Base-by-base conservation (phyloP, 1,140 invertebrate genomes). In the Diabrotica undecimpunctata region DNA sequence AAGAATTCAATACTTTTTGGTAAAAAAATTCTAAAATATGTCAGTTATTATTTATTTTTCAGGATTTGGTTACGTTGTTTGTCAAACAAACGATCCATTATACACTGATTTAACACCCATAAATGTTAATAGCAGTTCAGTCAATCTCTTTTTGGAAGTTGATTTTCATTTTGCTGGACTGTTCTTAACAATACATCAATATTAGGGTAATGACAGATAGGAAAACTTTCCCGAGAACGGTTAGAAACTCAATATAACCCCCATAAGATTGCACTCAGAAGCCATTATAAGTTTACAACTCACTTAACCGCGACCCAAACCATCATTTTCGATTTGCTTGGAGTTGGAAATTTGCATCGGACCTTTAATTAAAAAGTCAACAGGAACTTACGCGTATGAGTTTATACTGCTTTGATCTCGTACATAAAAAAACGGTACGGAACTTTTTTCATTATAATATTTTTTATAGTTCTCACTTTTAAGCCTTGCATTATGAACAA, bases 111-210 rank as follows among this genome's bases (percentile, higher is more conserved):
- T 25, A 25, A 25, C 25, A 25, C 25, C 25, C 1, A 4, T 25
- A 25, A 25, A 25, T 46, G 41, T 46, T 46, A 10, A 46, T 46
- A 46, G 8, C 41, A 6, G n/a, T 46, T 5, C 41, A 6, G 8
- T 6, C n/a, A 6, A 46, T 46, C 41, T 2, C 8, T 46, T n/a
- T 8, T 5, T n/a, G 8, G 6, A 46, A 46, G 41, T 46, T 46
- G n/a, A 6, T 46, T 46, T n/a, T 46, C 8, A 46, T 46, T 8
- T 6, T 46, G 8, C 41, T 46, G 41, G 41, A 46, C 41, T 46
- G 41, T n/a, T 46, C n/a, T 46, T 46, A 46, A 46, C 41, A 46
- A 46, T 46, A 46, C 41, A 46, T 46, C 41, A 46, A 46, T 46
- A 46, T 46, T 46, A 46, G 41, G n/a, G 6, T 46, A 46, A 46